Conservation (phyloP, 2,113 vertebrate genomes). For the Sigmodon hispidus region DNA sequence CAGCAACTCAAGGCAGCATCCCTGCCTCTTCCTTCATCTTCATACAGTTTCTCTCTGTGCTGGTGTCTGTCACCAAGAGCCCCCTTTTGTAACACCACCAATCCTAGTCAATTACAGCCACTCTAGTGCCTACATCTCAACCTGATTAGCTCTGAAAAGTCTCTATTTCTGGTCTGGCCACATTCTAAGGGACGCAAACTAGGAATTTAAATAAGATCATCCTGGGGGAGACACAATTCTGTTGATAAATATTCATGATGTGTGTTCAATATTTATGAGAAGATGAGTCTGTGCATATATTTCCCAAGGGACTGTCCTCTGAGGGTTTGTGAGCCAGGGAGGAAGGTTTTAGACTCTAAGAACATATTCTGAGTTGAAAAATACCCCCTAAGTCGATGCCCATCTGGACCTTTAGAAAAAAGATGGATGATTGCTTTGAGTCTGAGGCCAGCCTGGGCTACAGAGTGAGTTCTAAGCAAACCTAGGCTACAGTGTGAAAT, state of each 20-base stretch:
- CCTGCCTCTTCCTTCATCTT: no score
- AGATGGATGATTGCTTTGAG: no score
- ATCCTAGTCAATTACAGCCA: neutral
- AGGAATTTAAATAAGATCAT: neutral
- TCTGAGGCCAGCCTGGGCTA: neutral
- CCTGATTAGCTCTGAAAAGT: neutral
- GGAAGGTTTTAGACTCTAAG: neutral
- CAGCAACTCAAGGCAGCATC: neutral
- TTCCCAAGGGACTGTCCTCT: neutral
- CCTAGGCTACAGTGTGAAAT: neutral
- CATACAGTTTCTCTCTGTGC: fast-evolving
- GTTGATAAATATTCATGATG: neutral
- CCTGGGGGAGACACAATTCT: neutral
- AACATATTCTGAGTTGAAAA: neutral
- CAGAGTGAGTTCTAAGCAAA: neutral
- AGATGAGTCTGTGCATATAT: no score
- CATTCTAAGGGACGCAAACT: neutral
- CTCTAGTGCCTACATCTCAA: no score
- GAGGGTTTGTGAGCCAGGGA: neutral
- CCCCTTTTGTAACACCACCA: no score
- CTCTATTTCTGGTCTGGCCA: neutral
- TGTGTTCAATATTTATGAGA: neutral
- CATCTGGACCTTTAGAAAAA: neutral
- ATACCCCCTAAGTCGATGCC: neutral
- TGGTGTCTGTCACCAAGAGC: neutral